A percentile compares a stretch with the other conserved stretches of the same genome.
Conservation (phyloP, 1,140 invertebrate genomes). For the Portunus trituberculatus region DNA sequence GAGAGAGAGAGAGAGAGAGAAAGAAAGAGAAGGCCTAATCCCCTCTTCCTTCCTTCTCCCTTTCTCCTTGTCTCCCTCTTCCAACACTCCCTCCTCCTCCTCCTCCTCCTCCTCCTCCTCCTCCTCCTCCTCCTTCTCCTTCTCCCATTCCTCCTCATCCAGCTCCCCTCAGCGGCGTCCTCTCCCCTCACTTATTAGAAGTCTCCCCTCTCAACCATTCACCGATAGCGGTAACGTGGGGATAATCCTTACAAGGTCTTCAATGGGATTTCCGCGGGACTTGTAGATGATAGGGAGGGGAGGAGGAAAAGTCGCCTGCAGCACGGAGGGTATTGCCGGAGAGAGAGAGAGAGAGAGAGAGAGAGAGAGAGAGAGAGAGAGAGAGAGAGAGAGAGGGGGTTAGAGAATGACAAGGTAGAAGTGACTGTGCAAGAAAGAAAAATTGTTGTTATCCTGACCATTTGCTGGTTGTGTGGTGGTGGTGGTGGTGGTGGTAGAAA, state of each 20-base stretch:
- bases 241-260: constrained; percentile 39
- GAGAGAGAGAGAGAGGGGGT: background rate
- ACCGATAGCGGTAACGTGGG: constrained; percentile 42
- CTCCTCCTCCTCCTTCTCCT: background rate
- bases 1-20: constrained; percentile 29
- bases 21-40: background rate
- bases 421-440: too few species aligned
- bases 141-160: background rate
- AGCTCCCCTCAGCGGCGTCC: background rate
- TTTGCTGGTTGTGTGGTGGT: too few species aligned
- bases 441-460: too few species aligned
- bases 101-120: background rate
- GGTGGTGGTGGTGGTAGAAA: too few species aligned
- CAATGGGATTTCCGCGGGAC: constrained; percentile 32
- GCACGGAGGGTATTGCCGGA: background rate
- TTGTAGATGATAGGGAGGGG: constrained; percentile 33
- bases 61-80: background rate
- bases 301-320: background rate
- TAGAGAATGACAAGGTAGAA: too few species aligned
- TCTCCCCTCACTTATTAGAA: constrained; percentile 46
- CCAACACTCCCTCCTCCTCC: background rate
- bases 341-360: background rate
- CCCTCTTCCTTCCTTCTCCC: constrained; percentile 4
- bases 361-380: constrained; percentile 20
- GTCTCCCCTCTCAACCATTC: constrained; percentile 14